A percentile compares a stretch with the other conserved stretches of the same genome.
These are phyloP conservation scores for Bemisia tabaci DNA, from an alignment of 1,140 invertebrate species.

Conservation along the genomic window DNA sequence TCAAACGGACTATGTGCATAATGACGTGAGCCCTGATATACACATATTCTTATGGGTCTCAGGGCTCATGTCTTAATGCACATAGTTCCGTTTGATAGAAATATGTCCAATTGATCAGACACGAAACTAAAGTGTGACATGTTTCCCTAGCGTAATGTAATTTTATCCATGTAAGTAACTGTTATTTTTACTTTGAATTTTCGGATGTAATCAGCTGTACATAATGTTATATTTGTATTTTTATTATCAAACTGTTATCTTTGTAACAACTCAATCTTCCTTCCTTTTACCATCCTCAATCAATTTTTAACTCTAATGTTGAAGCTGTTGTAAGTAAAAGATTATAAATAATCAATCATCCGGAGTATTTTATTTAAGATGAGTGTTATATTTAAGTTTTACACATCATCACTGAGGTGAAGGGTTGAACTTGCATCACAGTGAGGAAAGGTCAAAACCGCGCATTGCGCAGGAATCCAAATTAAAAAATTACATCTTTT, in stretches of 20 bases:
- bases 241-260: not conserved
- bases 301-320: not conserved
- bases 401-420: too few species aligned
- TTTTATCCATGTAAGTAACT: not conserved
- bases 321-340: not conserved
- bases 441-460: too few species aligned
- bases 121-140: too few species aligned
- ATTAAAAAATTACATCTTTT: too few species aligned
- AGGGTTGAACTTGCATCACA: too few species aligned
- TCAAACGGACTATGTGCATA: too few species aligned
- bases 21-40: too few species aligned
- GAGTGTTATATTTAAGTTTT: too few species aligned
- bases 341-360: not conserved
- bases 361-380: too few species aligned
- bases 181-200: not conserved
- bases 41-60: not conserved
- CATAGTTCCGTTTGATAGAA: too few species aligned
- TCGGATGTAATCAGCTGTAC: not conserved
- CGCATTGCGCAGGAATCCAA: too few species aligned
- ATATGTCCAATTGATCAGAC: too few species aligned
- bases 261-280: not conserved
- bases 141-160: not conserved
- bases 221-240: slow-evolving; percentile 1
- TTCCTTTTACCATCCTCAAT: not conserved
- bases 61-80: not conserved